A percentile compares a stretch with the other conserved stretches of the same genome.
phyloP scores from a whole-genome alignment of 2,113 vertebrate species.

The Parotia lawesii region DNA sequence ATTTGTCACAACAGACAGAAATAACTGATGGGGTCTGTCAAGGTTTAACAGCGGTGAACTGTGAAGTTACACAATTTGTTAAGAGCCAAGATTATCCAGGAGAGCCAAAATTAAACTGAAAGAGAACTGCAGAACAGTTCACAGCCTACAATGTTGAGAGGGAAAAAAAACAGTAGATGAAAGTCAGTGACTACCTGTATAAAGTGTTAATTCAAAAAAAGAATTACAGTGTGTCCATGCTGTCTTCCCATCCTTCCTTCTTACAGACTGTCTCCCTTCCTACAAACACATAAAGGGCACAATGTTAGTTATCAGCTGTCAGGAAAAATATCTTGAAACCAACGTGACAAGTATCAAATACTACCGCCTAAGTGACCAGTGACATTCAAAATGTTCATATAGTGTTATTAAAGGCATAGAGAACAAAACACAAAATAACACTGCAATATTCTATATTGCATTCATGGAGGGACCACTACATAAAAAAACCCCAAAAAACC shows the following conservation, averaged over 20 bases:
- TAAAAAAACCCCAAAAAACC: not conserved
- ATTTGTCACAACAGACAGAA: not conserved
- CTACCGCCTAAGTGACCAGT: not conserved
- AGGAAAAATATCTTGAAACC: not conserved
- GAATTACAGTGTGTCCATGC: not conserved
- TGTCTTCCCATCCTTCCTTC: not conserved
- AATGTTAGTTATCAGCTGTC: not conserved
- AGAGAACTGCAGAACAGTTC: not conserved
- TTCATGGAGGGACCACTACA: not conserved
- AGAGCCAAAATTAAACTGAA: not conserved
- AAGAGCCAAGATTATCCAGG: not conserved
- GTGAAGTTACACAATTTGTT: not conserved
- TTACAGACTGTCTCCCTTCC: not conserved
- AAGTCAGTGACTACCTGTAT: not conserved
- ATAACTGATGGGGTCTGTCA: not conserved
- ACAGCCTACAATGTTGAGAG: not conserved
- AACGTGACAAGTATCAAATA: not conserved
- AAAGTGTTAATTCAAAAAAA: not conserved
- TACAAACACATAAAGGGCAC: not conserved
- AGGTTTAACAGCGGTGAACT: not conserved
- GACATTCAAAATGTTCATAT: not conserved
- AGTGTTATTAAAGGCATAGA: not conserved
- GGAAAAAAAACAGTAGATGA: not conserved
- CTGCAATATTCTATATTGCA: not conserved
- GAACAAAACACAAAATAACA: not conserved